Percentiles rank a stretch among this genome's conserved stretches.
Evolutionary conservation across 2,888 invertebrate genomes (phyloP).

Genomic region (Clepsis dumicolana): DNA sequence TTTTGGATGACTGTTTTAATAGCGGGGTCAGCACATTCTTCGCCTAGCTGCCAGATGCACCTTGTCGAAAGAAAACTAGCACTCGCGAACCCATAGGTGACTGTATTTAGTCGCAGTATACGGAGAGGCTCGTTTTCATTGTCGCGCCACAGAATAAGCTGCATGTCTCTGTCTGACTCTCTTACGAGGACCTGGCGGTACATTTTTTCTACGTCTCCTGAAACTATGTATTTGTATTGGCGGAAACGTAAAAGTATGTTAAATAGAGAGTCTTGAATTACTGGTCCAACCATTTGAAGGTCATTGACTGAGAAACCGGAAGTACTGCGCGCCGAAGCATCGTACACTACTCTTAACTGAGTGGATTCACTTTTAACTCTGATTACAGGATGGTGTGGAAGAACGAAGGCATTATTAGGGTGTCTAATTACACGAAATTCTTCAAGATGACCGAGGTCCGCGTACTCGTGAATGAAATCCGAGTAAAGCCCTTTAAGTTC

Average conservation of each 20-base stretch:
- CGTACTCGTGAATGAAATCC: not conserved
- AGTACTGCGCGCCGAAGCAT: not conserved
- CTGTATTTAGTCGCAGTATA: too few species aligned
- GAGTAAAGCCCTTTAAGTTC: not conserved
- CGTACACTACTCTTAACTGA: not conserved
- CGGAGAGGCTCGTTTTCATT: conserved; percentile 8
- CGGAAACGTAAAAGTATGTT: conserved; percentile 10
- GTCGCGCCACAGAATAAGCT: conserved; percentile 20
- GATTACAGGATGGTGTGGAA: not conserved
- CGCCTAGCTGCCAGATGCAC: conserved; percentile 18
- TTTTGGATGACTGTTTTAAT: conserved; percentile 21
- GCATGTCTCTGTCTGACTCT: conserved; percentile 6
- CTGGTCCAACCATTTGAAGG: conserved; percentile 10
- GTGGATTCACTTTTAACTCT: not conserved
- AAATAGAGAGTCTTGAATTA: conserved; percentile 12
- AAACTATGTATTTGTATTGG: not conserved
- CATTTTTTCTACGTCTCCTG: conserved; percentile 15
- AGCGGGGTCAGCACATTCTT: conserved; percentile 1
- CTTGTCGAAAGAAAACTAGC: conserved; percentile 12
- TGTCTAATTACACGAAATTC: not conserved
- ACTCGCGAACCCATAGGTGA: conserved; percentile 18
- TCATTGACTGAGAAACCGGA: conserved; percentile 7
- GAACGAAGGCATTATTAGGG: not conserved
- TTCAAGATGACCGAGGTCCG: not conserved
- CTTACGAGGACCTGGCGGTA: conserved; percentile 4